Conservation (phyloP, 2,888 invertebrate genomes). For the Philhelius pedissequus region DNA sequence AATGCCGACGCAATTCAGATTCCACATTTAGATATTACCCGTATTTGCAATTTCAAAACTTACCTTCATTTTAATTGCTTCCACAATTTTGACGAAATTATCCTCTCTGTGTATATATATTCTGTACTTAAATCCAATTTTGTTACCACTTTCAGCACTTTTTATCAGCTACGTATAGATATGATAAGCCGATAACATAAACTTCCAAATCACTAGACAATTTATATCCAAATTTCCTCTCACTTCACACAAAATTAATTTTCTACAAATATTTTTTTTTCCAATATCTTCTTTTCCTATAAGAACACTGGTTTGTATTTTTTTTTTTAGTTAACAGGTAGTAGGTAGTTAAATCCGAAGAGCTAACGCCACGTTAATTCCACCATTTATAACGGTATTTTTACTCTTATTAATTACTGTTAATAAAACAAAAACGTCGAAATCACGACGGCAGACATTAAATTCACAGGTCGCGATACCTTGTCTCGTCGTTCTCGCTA, state of each 20-base stretch:
- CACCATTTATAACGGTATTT: constrained; percentile 18
- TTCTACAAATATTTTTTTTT: not conserved
- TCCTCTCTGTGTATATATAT: constrained; percentile 60
- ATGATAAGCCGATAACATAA: not conserved
- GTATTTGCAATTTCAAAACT: constrained; percentile 34
- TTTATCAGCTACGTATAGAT: constrained; percentile 7
- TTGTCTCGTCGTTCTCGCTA: constrained; percentile 32
- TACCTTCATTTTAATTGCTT: constrained; percentile 79
- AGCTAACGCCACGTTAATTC: constrained; percentile 23
- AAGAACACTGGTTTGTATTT: not conserved
- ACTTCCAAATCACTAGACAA: not conserved
- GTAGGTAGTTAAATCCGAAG: constrained; percentile 29
- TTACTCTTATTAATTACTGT: constrained; percentile 2
- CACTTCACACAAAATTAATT: not conserved
- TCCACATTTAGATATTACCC: too few relatives aligned
- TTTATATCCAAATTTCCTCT: constrained; percentile 13
- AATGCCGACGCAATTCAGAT: not conserved
- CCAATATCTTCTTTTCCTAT: not conserved
- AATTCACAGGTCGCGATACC: constrained; percentile 40
- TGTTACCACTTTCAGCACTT: constrained; percentile 35
- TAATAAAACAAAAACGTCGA: constrained; percentile 22
- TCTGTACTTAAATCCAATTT: constrained; percentile 44
- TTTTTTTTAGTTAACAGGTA: not conserved
- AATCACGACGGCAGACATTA: constrained; percentile 60
- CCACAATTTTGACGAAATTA: constrained; percentile 78